Base-by-base conservation (phyloP, 2,888 invertebrate species). In the Masnerella sp. region DNA sequence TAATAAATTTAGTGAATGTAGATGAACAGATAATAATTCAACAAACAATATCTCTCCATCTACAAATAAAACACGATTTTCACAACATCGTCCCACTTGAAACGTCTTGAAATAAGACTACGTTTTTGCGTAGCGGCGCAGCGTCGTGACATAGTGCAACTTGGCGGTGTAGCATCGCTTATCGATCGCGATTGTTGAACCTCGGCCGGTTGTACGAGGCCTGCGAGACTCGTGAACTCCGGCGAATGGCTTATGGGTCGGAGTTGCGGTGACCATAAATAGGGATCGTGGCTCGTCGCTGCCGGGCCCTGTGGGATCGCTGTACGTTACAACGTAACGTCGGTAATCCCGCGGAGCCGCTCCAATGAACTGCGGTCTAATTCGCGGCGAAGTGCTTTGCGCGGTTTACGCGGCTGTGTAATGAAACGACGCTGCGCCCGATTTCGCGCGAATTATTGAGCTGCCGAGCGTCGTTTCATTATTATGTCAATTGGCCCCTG, bases 191-290 rank as follows among this genome's bases (percentile, higher is more conserved):
- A 14, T 9, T 40, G 8, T 42, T n/a, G 20, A 14, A 40, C 9
- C 14, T n/a, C 47, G 38, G 34, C 45, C 45, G 14, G 32, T 42
- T 54, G 40, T 59, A 56, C 38, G 62, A 49, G 49, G 20, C 54
- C 62, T 30, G 45, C 22, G 61, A 62, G 61, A 56, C 54, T 62
- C 62, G 32, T 40, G 70, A 62, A 51, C 28, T 51, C 28, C 38
- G 43, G 18, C 30, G 43, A 65, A 70, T 61, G 34, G 70, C 49
- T 34, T 49, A 49, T 52, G 49, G 61, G 56, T 49, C 9, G 12
- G 14, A 52, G 36, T 74, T 67, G 69, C 59, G 58, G 65, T 30
- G 25, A 58, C 77, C 77, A 78, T 81, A 81, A 81, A 81, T 80
- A 81, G 80, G 77, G 80, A 79, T 81, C 77, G 67, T 38, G 49